Evolutionary conservation across 1,140 invertebrate species (phyloP), one percentile per base, ranked within the genome.

Genomic region (Ectropis grisescens): DNA sequence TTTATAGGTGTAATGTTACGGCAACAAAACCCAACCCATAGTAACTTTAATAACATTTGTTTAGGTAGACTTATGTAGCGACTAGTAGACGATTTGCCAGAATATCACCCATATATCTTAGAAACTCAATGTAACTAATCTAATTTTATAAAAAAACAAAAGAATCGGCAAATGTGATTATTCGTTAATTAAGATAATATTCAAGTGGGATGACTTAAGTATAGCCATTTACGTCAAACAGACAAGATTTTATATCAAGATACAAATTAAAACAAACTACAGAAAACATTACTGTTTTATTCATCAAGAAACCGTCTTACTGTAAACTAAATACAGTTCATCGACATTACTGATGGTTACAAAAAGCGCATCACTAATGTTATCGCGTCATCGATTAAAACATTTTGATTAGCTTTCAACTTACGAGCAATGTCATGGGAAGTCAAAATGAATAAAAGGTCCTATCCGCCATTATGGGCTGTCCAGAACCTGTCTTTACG

Each of bases 381-480:
- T 71, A 80, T 76, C 71, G 67, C 58, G 53, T 76, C 66, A 76
- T 75, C 70, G 75, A 76, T 80, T 76, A 76, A 80, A 80, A 80
- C 75, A 80, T 80, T 80, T 80, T 80, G 71, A 80, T 80, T 80
- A 80, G 72, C 75, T 80, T 75, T 80, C 75, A 74, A 78, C 66
- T 76, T 69, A 75, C 64, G 61, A 58, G 59, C 59, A 62, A 74
- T 75, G 72, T 75, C 66, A 75, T 70, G 66, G 61, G 69, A 57
- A 64, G 51, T 37, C 49, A 54, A 60, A 54, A 54, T 52, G 37
- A 65, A 50, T 44, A 39, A 59, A 71, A 75, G 54, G 65, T 58
- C 64, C 42, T 68, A 69, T 71, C 46, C 61, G 57, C 68, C 66
- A 61, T 61, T 55, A 58, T 37, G 33, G 33, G 44, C 41, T 49